Base-by-base conservation (phyloP, 2,113 vertebrate genomes). In the Elephas maximus region DNA sequence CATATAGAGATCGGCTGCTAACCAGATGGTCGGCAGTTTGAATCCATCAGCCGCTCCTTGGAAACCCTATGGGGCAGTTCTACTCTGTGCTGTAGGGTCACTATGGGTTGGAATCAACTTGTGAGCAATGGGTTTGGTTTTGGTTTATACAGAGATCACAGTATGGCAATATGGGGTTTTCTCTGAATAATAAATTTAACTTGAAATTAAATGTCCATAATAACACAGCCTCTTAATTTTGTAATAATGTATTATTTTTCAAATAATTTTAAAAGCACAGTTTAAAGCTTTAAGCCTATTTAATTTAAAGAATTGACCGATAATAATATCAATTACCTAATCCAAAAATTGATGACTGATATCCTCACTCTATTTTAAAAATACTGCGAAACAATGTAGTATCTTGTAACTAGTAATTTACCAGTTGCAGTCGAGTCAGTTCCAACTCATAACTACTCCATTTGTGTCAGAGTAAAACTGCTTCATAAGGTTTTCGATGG, bases 181-280 rank as follows among this genome's bases (percentile, higher is more conserved):
- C 57, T 74, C 21, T n/a, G 60, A 92, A 67, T 87, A 88, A 92
- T 67, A 48, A 53, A 74, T 69, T 90, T 90, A 95, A 79, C 44
- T 6, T 45, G 26, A 81, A 91, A 74, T 96, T 88, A 92, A 80
- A 63, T 89, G 1, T 88, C 28, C 6, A 71, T 0, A 85, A 7
- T 63, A 87, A 77, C 24, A 44, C 23, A 84, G n/a, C 30, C n/a
- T 63, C 48, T 76, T 91, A 62, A 67, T 87, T 82, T 93, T 44
- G 44, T 41, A 11, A 57, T 62, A 91, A 74, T 57, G 2, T 44
- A 37, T 85, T 45, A 88, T 57, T 96, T 95, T 62, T 73, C 33
- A 92, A 92, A 85, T 81, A 82, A 18, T 53, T 21, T 79, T 79
- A 80, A 88, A 95, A 20, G 1, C 6, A 37, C 8, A 62, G 45